Evolutionary conservation across 1,140 invertebrate species (phyloP).

Genomic region (Oedothorax gibbosus): DNA sequence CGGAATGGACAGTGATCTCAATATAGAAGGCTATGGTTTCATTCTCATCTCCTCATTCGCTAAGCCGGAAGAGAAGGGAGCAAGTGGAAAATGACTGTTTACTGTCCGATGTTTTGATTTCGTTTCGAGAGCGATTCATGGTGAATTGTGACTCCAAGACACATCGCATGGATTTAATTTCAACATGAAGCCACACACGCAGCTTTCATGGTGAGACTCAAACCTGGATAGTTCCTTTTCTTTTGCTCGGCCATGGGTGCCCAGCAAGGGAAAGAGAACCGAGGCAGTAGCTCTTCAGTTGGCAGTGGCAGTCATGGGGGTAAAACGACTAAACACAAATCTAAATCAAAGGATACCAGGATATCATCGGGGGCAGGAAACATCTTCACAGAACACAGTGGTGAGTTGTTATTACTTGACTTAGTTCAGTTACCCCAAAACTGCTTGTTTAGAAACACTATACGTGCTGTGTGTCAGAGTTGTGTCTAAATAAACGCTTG

Average conservation of each 20-base stretch:
- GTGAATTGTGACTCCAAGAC: background rate
- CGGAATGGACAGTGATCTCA: background rate
- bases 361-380: constrained; percentile 58
- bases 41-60: constrained; percentile 38
- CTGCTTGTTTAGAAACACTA: background rate
- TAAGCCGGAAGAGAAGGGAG: constrained; percentile 49
- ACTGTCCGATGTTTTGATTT: constrained; percentile 54
- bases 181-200: constrained; percentile 7
- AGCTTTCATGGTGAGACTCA: constrained; percentile 59
- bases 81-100: constrained; percentile 56
- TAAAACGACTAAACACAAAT: constrained; percentile 60
- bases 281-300: constrained; percentile 60
- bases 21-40: constrained; percentile 12
- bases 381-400: constrained; percentile 61
- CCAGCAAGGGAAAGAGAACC: constrained; percentile 61
- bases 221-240: constrained; percentile 43
- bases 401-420: constrained; percentile 23
- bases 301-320: constrained; percentile 60
- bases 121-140: background rate
- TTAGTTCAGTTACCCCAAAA: background rate
- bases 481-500: no score
- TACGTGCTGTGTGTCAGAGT: no score
- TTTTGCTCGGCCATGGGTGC: constrained; percentile 59
- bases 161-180: background rate
- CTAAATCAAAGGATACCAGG: constrained; percentile 59